phyloP scores from a whole-genome alignment of 1,140 invertebrate species.

The Tetramorium parvispinum region DNA sequence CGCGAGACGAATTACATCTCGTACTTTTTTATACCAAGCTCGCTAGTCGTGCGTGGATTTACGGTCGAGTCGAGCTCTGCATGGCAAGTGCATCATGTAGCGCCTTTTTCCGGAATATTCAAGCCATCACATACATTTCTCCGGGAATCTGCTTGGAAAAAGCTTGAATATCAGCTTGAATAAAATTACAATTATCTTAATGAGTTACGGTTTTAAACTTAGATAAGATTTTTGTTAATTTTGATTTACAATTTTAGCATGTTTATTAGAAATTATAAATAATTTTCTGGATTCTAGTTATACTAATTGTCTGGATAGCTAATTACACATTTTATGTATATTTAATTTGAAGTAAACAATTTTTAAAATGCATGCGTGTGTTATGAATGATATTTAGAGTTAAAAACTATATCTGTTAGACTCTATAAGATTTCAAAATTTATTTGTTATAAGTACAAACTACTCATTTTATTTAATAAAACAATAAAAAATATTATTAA shows the following conservation, averaged over 20 bases:
- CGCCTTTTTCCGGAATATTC: slow-evolving; percentile 2
- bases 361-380: not conserved
- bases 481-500: not conserved
- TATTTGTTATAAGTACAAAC: not conserved
- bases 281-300: not conserved
- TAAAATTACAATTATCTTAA: slow-evolving; percentile 6
- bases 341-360: not conserved
- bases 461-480: not conserved
- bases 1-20: slow-evolving; percentile 3
- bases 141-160: not conserved
- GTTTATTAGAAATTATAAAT: not conserved
- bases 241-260: not conserved
- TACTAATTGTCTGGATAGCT: not conserved
- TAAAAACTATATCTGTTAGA: not conserved
- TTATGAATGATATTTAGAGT: not conserved
- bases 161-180: not conserved
- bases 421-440: not conserved
- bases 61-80: slow-evolving; percentile 18
- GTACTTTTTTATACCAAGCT: slow-evolving; percentile 25
- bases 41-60: slow-evolving; percentile 14
- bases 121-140: not conserved
- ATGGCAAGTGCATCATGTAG: not conserved
- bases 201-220: not conserved
- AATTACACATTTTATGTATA: not conserved
- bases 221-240: not conserved